Evolutionary conservation across 2,888 invertebrate species (phyloP).

Genomic region (Drosophila kambysellisi): DNA sequence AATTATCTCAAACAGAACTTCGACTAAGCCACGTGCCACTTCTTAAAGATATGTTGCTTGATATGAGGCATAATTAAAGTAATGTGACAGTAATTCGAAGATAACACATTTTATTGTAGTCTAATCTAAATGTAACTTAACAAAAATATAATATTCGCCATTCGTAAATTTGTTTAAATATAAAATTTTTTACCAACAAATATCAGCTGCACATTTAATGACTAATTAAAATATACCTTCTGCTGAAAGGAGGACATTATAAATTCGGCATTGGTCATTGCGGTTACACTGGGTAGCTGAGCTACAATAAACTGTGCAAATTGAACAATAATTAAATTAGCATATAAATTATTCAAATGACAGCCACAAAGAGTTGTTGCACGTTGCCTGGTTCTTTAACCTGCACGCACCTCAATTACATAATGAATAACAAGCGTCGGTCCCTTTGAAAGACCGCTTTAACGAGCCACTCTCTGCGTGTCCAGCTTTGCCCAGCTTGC

Average conservation of each 20-base stretch:
- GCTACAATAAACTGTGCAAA: slow-evolving; percentile 63
- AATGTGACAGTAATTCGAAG: too few species aligned
- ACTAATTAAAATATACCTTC: neutral
- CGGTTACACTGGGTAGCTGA: slow-evolving; percentile 5
- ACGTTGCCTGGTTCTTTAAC: slow-evolving; percentile 26
- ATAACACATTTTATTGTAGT: neutral
- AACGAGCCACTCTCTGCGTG: slow-evolving; percentile 44
- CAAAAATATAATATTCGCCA: neutral
- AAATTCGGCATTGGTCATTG: slow-evolving; percentile 7
- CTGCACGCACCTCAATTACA: slow-evolving; percentile 67
- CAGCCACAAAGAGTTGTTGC: slow-evolving; percentile 44
- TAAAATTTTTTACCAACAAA: neutral
- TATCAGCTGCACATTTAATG: neutral
- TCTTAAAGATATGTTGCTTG: neutral
- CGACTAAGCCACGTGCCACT: neutral
- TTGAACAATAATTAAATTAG: slow-evolving; percentile 76
- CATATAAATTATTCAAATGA: slow-evolving; percentile 70
- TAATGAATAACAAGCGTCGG: slow-evolving; percentile 67
- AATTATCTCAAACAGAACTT: slow-evolving; percentile 9
- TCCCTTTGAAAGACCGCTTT: slow-evolving; percentile 52
- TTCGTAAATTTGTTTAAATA: neutral
- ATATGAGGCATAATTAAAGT: too few species aligned
- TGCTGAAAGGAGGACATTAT: slow-evolving; percentile 1
- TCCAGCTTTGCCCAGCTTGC: slow-evolving; percentile 8
- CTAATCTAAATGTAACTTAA: neutral